Evolutionary conservation across 2,797 vertebrate species (phyloP).

Genomic region (Erethizon dorsatum): DNA sequence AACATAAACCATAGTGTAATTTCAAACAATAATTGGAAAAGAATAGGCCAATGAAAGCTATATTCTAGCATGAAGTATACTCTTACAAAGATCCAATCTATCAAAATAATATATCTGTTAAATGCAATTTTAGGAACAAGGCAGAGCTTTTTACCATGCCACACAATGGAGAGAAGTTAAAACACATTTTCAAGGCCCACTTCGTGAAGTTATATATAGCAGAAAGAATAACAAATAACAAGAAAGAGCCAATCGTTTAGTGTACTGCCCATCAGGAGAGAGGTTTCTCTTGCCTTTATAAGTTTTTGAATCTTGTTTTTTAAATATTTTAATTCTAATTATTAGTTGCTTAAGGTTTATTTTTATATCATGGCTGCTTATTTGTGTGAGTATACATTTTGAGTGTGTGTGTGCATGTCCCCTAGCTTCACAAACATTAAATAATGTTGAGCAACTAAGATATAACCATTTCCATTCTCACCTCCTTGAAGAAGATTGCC

Average conservation of each 20-base stretch:
- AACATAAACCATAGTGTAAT: conserved; percentile 60
- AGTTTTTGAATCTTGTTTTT: background rate
- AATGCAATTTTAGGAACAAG: conserved; percentile 64
- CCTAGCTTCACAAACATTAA: background rate
- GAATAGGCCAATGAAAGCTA: conserved; percentile 61
- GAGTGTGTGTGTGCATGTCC: background rate
- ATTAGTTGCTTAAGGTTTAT: conserved; percentile 58
- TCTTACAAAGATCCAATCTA: conserved; percentile 56
- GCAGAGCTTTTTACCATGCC: conserved; percentile 59
- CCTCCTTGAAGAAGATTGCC: background rate
- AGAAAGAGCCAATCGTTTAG: background rate
- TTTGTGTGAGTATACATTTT: conserved; percentile 26
- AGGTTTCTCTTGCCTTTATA: conserved; percentile 45
- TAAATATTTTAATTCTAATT: conserved; percentile 47
- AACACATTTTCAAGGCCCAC: conserved; percentile 63
- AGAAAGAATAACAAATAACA: conserved; percentile 36
- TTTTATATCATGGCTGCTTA: background rate
- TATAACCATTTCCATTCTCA: background rate
- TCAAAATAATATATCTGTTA: conserved; percentile 66
- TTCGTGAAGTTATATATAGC: background rate
- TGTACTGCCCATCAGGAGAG: conserved; percentile 38
- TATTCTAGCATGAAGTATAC: conserved; percentile 55
- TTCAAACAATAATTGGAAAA: conserved; percentile 72
- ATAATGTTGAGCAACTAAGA: background rate
- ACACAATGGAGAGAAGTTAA: background rate